Base-by-base conservation (phyloP, 2,888 invertebrate species). In the Eristalis pertinax region DNA sequence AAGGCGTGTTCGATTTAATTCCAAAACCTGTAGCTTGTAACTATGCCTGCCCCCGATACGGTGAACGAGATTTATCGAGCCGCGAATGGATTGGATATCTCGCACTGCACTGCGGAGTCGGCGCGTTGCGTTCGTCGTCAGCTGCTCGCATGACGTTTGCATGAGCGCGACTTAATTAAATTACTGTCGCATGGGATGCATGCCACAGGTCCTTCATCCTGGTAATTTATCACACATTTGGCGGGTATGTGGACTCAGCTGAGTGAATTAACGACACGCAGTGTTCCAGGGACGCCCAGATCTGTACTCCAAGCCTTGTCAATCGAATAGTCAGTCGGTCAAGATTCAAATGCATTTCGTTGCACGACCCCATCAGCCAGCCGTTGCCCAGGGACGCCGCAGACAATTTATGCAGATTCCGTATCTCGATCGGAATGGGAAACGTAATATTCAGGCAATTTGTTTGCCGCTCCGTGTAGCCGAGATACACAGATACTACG, bases 1-100 rank as follows among this genome's bases (percentile, higher is more conserved):
- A 85, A 86, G 85, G 85, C 82, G 85, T 86, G 83, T 86, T 86
- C 76, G 74, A 70, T 82, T 82, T 74, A 83, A 86, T 86, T 82
- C 70, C 22, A 74, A 86, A 83, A 86, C 85, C 77, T 85, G 85
- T 81, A 76, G 41, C 75, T 32, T 13, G 29, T 29, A 60, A 29
- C 26, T 74, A 38, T 77, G 68, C 73, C 68, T 64, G 82, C 77
- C 77, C 58, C 60, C 69, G 74, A 86, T 78, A 68, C 69, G 19
- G 58, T 79, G 77, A 62, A 63, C 72, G 78, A 81, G 76, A 85
- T 82, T 82, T 82, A 77, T 81, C 63, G 41, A 63, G 11, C 72
- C 62, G 38, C 26, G 32, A 76, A 81, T 72, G 60, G 60, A 81
- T 81, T 81, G 50, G 32, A 32, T 32, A 8, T 1, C 7, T 8